Evolutionary conservation across 2,113 vertebrate genomes (phyloP).

Genomic region (Amblyopsis rosae): DNA sequence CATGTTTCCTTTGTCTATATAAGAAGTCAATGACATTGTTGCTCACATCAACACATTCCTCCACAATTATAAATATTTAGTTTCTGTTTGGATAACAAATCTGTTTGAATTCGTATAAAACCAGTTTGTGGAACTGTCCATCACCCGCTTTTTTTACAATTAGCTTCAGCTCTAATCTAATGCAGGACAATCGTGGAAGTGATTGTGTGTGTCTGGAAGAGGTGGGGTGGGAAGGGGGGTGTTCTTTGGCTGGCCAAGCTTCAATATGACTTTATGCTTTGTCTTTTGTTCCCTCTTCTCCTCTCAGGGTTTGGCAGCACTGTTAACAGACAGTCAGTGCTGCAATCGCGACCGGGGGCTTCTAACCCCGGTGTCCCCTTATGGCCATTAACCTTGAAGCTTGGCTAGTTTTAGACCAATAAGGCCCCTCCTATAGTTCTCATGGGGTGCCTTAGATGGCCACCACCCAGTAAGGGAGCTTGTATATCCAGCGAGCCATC

Average conservation of each 20-base stretch:
- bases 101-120: not conserved
- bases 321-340: slow-evolving; percentile 71
- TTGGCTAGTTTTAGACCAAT: slow-evolving; percentile 54
- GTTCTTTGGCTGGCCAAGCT: slow-evolving; percentile 62
- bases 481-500: slow-evolving; percentile 72
- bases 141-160: too few species aligned
- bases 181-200: slow-evolving; percentile 36
- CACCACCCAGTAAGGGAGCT: slow-evolving; percentile 55
- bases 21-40: slow-evolving; percentile 23
- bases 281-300: slow-evolving; percentile 77
- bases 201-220: slow-evolving; percentile 37
- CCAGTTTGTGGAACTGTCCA: not conserved
- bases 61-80: not conserved
- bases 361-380: slow-evolving; percentile 60
- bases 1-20: slow-evolving; percentile 37
- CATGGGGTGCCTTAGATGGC: slow-evolving; percentile 49
- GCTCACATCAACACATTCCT: slow-evolving; percentile 15
- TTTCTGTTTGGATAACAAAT: not conserved
- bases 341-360: slow-evolving; percentile 62
- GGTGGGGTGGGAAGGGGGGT: slow-evolving; percentile 54
- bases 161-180: slow-evolving; percentile 28
- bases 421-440: slow-evolving; percentile 34
- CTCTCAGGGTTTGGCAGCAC: slow-evolving; percentile 79
- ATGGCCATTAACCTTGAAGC: slow-evolving; percentile 49
- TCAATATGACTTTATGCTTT: slow-evolving; percentile 71